Base-by-base conservation (phyloP, 2,888 invertebrate species). In the Hydrotaea diabolus region DNA sequence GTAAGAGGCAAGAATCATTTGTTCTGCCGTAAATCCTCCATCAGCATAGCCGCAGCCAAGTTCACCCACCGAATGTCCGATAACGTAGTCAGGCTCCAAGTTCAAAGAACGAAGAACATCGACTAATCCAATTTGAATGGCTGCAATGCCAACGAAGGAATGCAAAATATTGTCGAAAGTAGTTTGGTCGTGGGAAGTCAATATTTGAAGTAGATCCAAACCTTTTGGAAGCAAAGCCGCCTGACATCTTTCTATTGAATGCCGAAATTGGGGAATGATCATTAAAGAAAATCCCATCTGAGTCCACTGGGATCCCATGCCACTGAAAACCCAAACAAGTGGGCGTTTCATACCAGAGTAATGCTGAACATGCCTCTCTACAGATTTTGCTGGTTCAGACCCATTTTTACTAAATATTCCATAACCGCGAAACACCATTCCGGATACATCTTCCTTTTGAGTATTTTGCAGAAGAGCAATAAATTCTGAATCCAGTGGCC, bases 21-120 rank as follows among this genome's bases (percentile, higher is more conserved):
- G 96, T 88, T 97, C 97, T 0, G 95, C 94, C 0, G 97, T 96
- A 88, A 98, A 94, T 88, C 96, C 96, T 0, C 97, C 97, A 91
- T 98, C 98, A 7, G 97, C 98, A 93, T 98, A 98, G 0, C 97
- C 98, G 92, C 98, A 98, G 2, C 97, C 98, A 3, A 98, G 93
- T 91, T 98, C 98, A 21, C 98, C 98, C 0, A 97, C 96, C 13
- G 98, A 98, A 92, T 98, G 98, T 13, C 98, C 96, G 83, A 96
- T 94, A 87, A 96, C 95, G 59, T 95, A 95, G 92, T 96, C 96
- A 23, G 96, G 95, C 74, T 93, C 92, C 69, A 96, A 92, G 9
- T 94, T 95, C 55, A 94, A 89, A 4, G 91, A 92, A 82, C 90
- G 92, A 59, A 96, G 92, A n/a, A 95, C 90, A 90, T 96, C 96